phyloP scores from a whole-genome alignment of 2,797 vertebrate species.

The Falco biarmicus region DNA sequence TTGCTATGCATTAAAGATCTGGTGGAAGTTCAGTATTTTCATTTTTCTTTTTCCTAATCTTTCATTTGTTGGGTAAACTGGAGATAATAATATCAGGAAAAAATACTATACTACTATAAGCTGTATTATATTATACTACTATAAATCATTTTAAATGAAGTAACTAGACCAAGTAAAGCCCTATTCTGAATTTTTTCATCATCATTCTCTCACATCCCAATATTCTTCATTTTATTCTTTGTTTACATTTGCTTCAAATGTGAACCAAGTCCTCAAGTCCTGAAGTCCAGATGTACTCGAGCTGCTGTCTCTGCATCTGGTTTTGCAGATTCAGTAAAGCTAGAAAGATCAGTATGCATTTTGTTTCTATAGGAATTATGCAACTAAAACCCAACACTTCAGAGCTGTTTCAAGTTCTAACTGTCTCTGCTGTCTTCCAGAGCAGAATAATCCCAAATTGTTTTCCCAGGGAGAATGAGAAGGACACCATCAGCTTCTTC shows the following conservation, averaged over 20 bases:
- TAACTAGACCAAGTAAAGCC: neutral
- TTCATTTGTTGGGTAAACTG: neutral
- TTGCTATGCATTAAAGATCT: neutral
- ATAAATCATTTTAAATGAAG: neutral
- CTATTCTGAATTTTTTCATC: neutral
- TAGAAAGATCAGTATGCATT: neutral
- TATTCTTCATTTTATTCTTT: neutral
- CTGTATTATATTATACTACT: neutral
- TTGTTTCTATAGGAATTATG: neutral
- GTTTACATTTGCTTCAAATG: neutral
- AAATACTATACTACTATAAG: neutral
- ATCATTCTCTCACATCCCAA: neutral
- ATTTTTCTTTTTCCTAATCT: neutral
- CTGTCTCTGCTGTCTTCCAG: neutral
- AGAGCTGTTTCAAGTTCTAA: neutral
- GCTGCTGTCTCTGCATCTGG: neutral
- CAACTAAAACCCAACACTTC: neutral
- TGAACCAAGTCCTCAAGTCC: neutral
- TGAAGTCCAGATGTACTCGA: neutral
- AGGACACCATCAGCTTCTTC: neutral
- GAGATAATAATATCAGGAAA: neutral
- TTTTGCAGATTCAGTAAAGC: neutral
- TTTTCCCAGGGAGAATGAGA: neutral
- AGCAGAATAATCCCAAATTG: neutral
- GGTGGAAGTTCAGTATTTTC: neutral